A percentile compares a stretch with the other conserved stretches of the same genome.
These are phyloP conservation scores for Solea senegalensis DNA, from an alignment of 2,113 vertebrate genomes.

Conservation along the genomic window DNA sequence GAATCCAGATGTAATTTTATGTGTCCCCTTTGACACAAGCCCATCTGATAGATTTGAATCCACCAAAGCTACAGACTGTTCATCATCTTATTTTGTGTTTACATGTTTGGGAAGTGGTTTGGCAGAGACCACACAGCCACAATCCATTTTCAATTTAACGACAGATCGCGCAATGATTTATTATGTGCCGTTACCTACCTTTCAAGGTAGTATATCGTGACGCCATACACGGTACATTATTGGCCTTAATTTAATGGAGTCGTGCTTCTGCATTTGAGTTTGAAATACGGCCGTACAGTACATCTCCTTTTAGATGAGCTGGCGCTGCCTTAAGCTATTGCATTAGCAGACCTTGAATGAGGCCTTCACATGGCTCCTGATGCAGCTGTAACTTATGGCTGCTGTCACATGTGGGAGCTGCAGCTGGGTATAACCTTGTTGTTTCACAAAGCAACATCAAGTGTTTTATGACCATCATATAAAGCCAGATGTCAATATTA, in stretches of 20 bases:
- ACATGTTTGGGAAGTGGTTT: conserved; percentile 31
- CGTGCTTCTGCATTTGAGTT: conserved; percentile 61
- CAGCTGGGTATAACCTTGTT: conserved; percentile 20
- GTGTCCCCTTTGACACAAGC: conserved; percentile 2
- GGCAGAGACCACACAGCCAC: conserved; percentile 13
- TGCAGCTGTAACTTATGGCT: conserved; percentile 60
- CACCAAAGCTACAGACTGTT: conserved; percentile 2
- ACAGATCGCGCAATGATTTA: conserved; percentile 54
- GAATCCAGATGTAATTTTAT: neutral
- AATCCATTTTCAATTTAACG: conserved; percentile 56
- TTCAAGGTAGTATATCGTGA: conserved; percentile 53
- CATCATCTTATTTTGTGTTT: conserved; percentile 11
- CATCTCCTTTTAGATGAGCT: conserved; percentile 69
- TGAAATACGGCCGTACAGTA: conserved; percentile 66
- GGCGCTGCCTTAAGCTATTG: conserved; percentile 65
- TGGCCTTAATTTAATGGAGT: conserved; percentile 62
- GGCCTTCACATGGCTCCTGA: conserved; percentile 51
- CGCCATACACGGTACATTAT: conserved; percentile 46
- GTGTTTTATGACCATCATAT: conserved; percentile 16
- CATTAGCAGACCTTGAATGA: conserved; percentile 69
- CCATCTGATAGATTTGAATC: conserved; percentile 13
- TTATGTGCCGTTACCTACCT: conserved; percentile 38
- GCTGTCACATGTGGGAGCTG: conserved; percentile 45
- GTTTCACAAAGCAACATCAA: conserved; percentile 21
- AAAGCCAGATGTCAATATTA: conserved; percentile 13